Conservation (phyloP, 2,888 invertebrate genomes). For the Cephus spinipes region DNA sequence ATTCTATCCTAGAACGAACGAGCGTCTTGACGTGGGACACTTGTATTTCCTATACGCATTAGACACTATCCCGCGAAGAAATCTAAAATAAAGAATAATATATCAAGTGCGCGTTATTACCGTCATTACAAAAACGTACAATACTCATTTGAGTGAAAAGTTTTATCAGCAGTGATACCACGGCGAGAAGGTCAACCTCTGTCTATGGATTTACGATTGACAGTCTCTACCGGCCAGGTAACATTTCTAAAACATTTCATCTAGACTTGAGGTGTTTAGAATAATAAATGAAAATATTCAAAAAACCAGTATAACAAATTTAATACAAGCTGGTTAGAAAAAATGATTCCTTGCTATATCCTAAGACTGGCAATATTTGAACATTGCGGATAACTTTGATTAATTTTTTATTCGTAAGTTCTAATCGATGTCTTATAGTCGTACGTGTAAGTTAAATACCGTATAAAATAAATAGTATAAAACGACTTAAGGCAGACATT, state of each 20-base stretch:
- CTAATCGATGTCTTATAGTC: too few species aligned
- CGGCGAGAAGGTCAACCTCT: conserved; percentile 21
- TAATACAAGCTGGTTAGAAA: not conserved
- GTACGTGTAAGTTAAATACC: not conserved
- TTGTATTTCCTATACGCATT: too few species aligned
- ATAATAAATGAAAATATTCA: not conserved
- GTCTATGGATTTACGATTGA: conserved; percentile 24
- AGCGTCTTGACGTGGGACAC: too few species aligned
- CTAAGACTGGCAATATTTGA: not conserved
- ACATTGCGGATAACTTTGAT: not conserved
- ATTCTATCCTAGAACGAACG: too few species aligned
- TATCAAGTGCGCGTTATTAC: too few species aligned
- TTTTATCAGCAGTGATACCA: conserved; percentile 9
- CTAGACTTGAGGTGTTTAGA: not conserved
- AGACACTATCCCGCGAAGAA: too few species aligned
- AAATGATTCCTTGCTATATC: not conserved
- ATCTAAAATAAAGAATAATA: too few species aligned
- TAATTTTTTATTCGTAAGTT: too few species aligned
- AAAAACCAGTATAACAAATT: not conserved
- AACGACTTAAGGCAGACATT: not conserved
- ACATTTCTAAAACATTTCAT: not conserved
- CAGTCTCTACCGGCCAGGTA: conserved; percentile 25
- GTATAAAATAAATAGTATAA: too few species aligned
- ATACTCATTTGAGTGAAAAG: not conserved
- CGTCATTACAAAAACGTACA: not conserved